phyloP scores from a whole-genome alignment of 53 echinoderm and acorn worm genomes.

The Hippasteria phrygiana region DNA sequence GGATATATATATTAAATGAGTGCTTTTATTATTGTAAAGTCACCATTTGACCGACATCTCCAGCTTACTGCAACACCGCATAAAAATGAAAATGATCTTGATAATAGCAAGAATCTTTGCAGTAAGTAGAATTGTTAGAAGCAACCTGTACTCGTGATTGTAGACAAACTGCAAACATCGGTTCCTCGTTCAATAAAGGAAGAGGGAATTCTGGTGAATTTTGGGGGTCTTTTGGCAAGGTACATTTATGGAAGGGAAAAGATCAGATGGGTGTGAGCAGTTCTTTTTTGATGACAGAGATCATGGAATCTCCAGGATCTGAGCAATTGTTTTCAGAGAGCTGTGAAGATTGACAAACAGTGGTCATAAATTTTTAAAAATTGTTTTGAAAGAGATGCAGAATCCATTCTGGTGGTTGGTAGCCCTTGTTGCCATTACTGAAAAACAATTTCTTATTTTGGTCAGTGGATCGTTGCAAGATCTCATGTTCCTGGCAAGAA shows the following conservation, averaged over 20 bases:
- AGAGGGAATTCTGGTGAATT: not conserved
- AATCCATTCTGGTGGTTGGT: no score
- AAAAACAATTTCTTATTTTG: no score
- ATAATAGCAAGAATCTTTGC: not conserved
- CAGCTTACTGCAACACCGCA: not conserved
- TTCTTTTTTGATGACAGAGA: no score
- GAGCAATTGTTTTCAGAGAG: no score
- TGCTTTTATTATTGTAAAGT: constrained; percentile 31
- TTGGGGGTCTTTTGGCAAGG: not conserved
- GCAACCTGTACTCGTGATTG: constrained; percentile 6
- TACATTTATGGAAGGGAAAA: not conserved
- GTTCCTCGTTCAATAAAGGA: not conserved
- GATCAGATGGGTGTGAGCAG: not conserved
- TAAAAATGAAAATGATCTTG: constrained; percentile 1
- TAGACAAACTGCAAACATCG: not conserved
- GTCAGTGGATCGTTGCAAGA: no score
- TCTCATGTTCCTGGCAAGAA: no score
- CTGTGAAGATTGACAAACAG: no score
- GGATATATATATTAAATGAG: constrained; percentile 64
- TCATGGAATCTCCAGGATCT: no score
- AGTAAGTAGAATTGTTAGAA: not conserved
- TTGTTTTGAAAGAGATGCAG: no score
- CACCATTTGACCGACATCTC: constrained; percentile 31
- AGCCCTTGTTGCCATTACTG: no score
- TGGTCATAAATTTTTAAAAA: no score